phyloP scores from a whole-genome alignment of 1,140 invertebrate genomes.

The Danaus melanippus region DNA sequence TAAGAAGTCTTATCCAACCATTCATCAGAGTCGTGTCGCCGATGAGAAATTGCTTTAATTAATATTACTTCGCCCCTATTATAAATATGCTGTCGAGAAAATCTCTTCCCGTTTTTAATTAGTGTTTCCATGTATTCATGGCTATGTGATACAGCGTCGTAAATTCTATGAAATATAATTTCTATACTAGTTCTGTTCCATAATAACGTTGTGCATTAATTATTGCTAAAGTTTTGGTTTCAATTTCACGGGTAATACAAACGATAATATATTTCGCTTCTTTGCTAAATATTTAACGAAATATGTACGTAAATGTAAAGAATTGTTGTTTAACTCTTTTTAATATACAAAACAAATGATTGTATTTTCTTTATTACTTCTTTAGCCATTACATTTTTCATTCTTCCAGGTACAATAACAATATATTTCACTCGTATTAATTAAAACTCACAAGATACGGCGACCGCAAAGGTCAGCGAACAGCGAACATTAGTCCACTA shows the following conservation, averaged over 20 bases:
- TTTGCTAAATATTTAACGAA: no score
- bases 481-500: no score
- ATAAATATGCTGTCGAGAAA: conserved; percentile 22
- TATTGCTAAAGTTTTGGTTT: conserved; percentile 6
- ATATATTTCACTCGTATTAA: no score
- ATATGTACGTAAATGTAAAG: no score
- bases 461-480: neutral
- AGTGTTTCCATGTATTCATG: conserved; percentile 15
- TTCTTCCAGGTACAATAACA: no score
- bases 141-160: conserved; percentile 4
- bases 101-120: conserved; percentile 15
- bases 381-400: no score
- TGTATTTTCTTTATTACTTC: no score
- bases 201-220: neutral
- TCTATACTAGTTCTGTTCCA: no score
- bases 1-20: conserved; percentile 25
- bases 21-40: conserved; percentile 28
- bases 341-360: no score
- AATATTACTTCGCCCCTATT: conserved; percentile 32
- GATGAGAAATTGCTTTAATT: conserved; percentile 47
- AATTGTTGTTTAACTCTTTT: no score
- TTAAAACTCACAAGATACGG: neutral
- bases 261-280: no score
- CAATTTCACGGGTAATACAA: neutral
- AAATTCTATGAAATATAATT: conserved; percentile 6